These are phyloP conservation scores for Poeciliopsis turneri DNA, from an alignment of 2,797 vertebrate genomes.

Conservation along the genomic window DNA sequence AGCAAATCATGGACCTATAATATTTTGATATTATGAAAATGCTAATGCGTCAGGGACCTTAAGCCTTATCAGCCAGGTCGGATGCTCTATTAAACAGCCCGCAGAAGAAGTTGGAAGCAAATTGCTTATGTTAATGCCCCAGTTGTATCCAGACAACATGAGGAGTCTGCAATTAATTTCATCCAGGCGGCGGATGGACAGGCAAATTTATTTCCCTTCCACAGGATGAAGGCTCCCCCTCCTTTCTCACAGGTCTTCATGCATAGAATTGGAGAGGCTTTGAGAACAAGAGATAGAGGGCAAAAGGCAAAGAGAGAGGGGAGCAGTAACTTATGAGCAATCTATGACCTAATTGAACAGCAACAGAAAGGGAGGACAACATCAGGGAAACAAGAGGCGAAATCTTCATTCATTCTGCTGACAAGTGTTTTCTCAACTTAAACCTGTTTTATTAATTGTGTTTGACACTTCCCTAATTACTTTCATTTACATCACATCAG, in stretches of 20 bases:
- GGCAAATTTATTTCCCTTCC: constrained; percentile 93
- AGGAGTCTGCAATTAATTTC: constrained; percentile 97
- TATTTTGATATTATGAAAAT: constrained; percentile 98
- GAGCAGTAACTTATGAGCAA: constrained; percentile 75
- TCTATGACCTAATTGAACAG: constrained; percentile 86
- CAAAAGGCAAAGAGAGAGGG: constrained; percentile 69
- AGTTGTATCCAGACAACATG: constrained; percentile 95
- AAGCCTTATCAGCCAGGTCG: constrained; percentile 92
- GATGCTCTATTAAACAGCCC: constrained; percentile 96
- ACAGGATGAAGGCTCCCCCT: constrained; percentile 71
- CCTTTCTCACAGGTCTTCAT: constrained; percentile 79
- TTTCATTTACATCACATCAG: constrained; percentile 98
- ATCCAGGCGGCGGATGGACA: constrained; percentile 89
- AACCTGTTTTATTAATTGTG: constrained; percentile 94
- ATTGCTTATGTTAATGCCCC: constrained; percentile 99
- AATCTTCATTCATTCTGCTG: constrained; percentile 92
- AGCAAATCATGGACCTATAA: constrained; percentile 87
- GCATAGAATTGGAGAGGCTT: constrained; percentile 69
- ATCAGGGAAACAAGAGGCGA: constrained; percentile 70
- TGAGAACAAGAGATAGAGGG: constrained; percentile 69
- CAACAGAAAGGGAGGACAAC: constrained; percentile 70
- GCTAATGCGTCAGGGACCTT: constrained; percentile 88
- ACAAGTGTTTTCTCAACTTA: constrained; percentile 95
- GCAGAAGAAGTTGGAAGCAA: constrained; percentile 93
- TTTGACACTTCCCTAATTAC: constrained; percentile 94